These are phyloP conservation scores for Amphipoea oculea DNA, from an alignment of 2,888 invertebrate species.

Conservation along the genomic window DNA sequence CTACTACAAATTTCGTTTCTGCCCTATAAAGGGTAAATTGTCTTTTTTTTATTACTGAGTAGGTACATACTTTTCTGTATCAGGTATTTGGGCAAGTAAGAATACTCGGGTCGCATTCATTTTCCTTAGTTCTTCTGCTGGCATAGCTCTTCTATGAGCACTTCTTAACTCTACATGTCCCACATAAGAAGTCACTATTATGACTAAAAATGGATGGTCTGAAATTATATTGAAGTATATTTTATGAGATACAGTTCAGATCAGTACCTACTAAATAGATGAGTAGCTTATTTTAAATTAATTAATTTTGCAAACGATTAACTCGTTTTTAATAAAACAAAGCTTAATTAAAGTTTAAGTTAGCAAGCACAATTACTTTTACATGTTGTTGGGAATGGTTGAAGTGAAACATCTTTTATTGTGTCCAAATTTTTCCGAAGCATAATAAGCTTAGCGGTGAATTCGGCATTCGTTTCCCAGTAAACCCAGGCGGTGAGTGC, in stretches of 20 bases:
- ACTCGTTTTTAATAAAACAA: neutral
- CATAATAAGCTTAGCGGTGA: conserved; percentile 69
- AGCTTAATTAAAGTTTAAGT: neutral
- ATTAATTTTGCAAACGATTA: neutral
- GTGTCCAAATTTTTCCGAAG: conserved; percentile 69
- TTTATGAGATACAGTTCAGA: neutral
- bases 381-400: conserved; percentile 73
- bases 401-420: conserved; percentile 68
- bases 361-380: conserved; percentile 57
- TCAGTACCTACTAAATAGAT: neutral
- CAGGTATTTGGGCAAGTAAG: conserved; percentile 91
- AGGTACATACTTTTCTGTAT: conserved; percentile 82
- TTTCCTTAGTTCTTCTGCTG: conserved; percentile 88
- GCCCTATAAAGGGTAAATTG: neutral
- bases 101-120: conserved; percentile 92
- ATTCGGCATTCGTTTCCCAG: conserved; percentile 75
- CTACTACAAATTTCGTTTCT: neutral
- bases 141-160: conserved; percentile 93
- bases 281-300: neutral
- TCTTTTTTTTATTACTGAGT: neutral
- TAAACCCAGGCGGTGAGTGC: conserved; percentile 78
- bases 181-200: conserved; percentile 94
- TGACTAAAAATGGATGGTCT: conserved; percentile 78
- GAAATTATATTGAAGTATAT: conserved; percentile 60
- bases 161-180: conserved; percentile 93